Base-by-base conservation (phyloP, 2,113 vertebrate genomes). In the Parus major region DNA sequence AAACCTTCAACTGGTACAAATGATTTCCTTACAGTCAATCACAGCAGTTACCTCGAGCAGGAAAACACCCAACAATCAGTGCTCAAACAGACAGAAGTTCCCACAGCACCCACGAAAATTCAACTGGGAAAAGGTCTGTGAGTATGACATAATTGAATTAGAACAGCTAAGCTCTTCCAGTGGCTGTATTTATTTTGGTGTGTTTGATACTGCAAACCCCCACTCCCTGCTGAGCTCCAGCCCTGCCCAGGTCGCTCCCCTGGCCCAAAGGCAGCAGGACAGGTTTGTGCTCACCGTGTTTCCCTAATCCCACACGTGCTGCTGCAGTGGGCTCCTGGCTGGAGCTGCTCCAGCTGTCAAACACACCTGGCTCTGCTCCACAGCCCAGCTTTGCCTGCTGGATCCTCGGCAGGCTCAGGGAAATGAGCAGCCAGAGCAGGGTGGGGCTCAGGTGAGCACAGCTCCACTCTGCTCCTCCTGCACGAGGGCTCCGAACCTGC, bases 111-210 rank as follows among this genome's bases (percentile, higher is more conserved):
- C 36, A 15, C 17, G 3, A 50, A 52, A 78, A 70, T 2, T 27
- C 63, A 4, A 8, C 33, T 17, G 23, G 16, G 5, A 46, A 76
- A 23, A 77, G 17, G 25, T 6, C 8, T 29, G 0, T 4, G 22
- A 55, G 0, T 22, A 47, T 9, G 52, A 49, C 3, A 0, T 1
- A 57, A 28, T 14, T 27, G 42, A 72, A 59, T 5, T 23, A 18
- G 11, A 56, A 2, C 1, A 36, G 11, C n/a, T 3, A 5, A 47
- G 46, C 60, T 68, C 36, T 27, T 18, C 1, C 0, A 64, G 25
- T 7, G 42, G 10, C 14, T 72, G 27, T 6, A 19, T 27, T 60
- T 35, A 47, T 39, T 52, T 1, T 3, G 33, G 20, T 44, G 29
- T 2, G 9, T 33, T 52, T 41, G n/a, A 1, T 3, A 46, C 46